Base-by-base conservation (phyloP, 2,797 vertebrate species). In the Vireo griseus region DNA sequence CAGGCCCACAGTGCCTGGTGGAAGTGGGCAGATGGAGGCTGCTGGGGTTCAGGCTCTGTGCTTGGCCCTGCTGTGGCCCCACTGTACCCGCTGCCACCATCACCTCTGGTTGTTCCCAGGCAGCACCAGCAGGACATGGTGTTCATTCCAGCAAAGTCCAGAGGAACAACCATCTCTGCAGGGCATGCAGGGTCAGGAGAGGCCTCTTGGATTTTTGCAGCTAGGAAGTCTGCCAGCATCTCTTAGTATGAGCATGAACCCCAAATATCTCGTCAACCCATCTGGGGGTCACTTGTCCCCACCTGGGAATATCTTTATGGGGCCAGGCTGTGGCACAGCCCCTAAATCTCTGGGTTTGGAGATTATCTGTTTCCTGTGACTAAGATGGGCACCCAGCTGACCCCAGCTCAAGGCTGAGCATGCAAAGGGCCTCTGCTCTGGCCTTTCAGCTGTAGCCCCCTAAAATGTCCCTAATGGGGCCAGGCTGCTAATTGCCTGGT, bases 101-200 rank as follows among this genome's bases (percentile, higher is more conserved):
- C 33, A 50, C n/a, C 50, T 68, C 50, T 25, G 4, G 29, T 39
- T 42, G 24, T 16, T 65, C 24, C 33, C 40, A 33, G 37, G 16
- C 40, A 84, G 39, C 25, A 15, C 22, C 4, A 4, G n/a, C 1
- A 3, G 66, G n/a, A 88, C 29, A 11, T 0, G 0, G 9, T 57
- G 47, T 29, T 58, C 11, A 4, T 28, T 58, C n/a, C 72, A 29
- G 6, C 15, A 45, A 10, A 1, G 29, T 20, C 47, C 62, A 31
- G 22, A 31, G n/a, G 6, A 62, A 28, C 0, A 11, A 66, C 10
- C 1, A 1, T 16, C 12, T 79, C 54, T 31, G 47, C 18, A 44
- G 68, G 9, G 7, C 6, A 5, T 14, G 25, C 6, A 31, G 47
- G 9, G 21, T 35, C 66, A 72, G 33, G 47, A 3, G 0, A 65